Evolutionary conservation across 2,113 vertebrate species (phyloP).

Genomic region (Sinocyclocheilus anophthalmus): DNA sequence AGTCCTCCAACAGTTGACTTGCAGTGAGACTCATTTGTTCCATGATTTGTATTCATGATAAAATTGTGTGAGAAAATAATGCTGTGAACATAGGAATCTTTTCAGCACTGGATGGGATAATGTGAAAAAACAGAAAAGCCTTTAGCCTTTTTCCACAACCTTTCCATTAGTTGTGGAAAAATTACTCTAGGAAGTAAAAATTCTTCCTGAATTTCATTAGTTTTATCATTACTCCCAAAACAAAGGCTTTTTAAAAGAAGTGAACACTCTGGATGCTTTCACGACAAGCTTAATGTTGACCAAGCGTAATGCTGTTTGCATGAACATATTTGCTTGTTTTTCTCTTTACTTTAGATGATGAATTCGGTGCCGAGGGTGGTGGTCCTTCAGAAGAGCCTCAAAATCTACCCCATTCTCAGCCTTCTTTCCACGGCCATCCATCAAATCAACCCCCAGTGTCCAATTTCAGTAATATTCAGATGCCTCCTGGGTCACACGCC

Average conservation of each 20-base stretch:
- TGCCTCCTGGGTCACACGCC: constrained; percentile 93
- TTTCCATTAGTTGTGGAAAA: constrained; percentile 18
- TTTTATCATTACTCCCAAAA: not conserved
- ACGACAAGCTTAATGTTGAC: not conserved
- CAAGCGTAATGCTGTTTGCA: not conserved
- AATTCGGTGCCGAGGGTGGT: constrained; percentile 77
- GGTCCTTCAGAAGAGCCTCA: constrained; percentile 63
- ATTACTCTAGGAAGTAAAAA: not conserved
- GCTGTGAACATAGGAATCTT: constrained; percentile 7
- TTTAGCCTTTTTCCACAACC: not conserved
- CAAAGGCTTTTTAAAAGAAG: not conserved
- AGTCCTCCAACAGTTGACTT: not conserved
- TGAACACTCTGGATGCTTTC: not conserved
- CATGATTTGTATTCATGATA: constrained; percentile 19
- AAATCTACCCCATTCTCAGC: constrained; percentile 58
- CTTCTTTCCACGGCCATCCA: constrained; percentile 59
- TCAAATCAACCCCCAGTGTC: constrained; percentile 55
- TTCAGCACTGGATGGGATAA: constrained; percentile 10
- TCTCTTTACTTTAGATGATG: constrained; percentile 70
- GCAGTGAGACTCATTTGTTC: constrained; percentile 5
- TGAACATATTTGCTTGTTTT: constrained; percentile 5
- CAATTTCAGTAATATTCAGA: constrained; percentile 85
- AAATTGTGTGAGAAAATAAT: not conserved
- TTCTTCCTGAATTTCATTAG: not conserved
- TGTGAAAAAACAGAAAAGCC: not conserved